A percentile compares a stretch with the other conserved stretches of the same genome.
Conservation (phyloP, 2,113 vertebrate genomes). For the Telmatochromis sp. region DNA sequence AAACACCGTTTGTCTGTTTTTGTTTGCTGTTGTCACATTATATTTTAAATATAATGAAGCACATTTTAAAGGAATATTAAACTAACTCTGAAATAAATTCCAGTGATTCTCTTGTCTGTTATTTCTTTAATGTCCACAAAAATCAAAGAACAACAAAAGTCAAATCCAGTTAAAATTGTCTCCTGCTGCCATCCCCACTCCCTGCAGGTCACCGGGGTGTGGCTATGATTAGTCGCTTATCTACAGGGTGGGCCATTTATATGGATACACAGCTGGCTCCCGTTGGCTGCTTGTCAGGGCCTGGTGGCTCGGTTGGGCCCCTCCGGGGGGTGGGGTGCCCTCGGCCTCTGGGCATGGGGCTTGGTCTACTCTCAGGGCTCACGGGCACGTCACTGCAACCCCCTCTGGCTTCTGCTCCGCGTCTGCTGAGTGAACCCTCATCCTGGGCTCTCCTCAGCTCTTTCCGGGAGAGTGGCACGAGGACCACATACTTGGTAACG, state of each 20-base stretch:
- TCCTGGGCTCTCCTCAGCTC: no score
- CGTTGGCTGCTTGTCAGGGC: no score
- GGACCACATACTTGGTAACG: no score
- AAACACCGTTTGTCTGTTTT: accelerated
- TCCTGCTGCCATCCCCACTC: not conserved
- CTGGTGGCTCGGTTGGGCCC: no score
- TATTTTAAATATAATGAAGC: not conserved
- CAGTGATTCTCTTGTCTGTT: accelerated
- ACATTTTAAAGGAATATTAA: not conserved
- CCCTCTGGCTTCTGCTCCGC: no score
- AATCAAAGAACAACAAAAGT: not conserved
- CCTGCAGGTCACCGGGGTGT: not conserved
- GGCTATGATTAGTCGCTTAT: accelerated
- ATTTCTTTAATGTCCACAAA: not conserved
- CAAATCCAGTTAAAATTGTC: not conserved
- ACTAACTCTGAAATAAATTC: not conserved
- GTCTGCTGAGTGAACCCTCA: no score
- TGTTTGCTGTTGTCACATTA: accelerated
- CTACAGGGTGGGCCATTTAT: not conserved
- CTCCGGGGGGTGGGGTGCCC: no score
- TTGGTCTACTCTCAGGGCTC: no score
- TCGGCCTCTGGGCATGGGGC: no score
- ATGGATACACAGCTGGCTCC: no score
- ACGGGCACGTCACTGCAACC: no score
- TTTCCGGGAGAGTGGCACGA: no score